phyloP scores from a whole-genome alignment of 2,797 vertebrate species.

The Cynopterus sphinx region DNA sequence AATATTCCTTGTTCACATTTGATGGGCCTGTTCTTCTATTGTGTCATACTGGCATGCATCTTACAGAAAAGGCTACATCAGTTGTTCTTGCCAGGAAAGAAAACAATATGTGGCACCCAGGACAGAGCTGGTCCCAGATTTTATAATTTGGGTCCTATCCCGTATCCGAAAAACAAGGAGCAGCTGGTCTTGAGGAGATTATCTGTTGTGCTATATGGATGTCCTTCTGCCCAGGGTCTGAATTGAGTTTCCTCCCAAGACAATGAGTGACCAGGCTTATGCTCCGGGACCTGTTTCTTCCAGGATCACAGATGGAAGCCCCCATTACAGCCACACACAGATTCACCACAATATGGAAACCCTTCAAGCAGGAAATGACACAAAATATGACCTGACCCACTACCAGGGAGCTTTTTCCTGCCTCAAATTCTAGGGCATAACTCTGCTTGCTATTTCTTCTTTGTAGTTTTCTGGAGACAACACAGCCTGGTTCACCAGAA shows the following conservation, averaged over 20 bases:
- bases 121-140: slow-evolving; percentile 70
- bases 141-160: slow-evolving; percentile 35
- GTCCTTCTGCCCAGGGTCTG: slow-evolving; percentile 76
- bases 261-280: slow-evolving; percentile 84
- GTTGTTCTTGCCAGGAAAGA: slow-evolving; percentile 52
- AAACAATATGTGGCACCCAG: slow-evolving; percentile 69
- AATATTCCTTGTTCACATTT: slow-evolving; percentile 70
- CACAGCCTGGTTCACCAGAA: not conserved
- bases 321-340: slow-evolving; percentile 79
- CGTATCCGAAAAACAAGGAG: slow-evolving; percentile 56
- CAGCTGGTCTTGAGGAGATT: slow-evolving; percentile 76
- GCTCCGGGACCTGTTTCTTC: slow-evolving; percentile 81
- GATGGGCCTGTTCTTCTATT: slow-evolving; percentile 69
- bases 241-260: slow-evolving; percentile 76
- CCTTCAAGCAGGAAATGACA: slow-evolving; percentile 58
- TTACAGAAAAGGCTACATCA: slow-evolving; percentile 57
- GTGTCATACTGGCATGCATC: slow-evolving; percentile 12
- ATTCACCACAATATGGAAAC: slow-evolving; percentile 80
- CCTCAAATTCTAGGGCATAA: not conserved
- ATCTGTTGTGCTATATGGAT: slow-evolving; percentile 68
- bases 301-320: slow-evolving; percentile 82
- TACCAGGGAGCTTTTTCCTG: slow-evolving; percentile 28
- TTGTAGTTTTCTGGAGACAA: not conserved
- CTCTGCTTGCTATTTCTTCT: not conserved
- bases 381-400: slow-evolving; percentile 76